Percentiles rank a stretch among this genome's conserved stretches.
Evolutionary conservation across 2,113 vertebrate genomes (phyloP).

Genomic region (Heterotilapia buettikoferi): DNA sequence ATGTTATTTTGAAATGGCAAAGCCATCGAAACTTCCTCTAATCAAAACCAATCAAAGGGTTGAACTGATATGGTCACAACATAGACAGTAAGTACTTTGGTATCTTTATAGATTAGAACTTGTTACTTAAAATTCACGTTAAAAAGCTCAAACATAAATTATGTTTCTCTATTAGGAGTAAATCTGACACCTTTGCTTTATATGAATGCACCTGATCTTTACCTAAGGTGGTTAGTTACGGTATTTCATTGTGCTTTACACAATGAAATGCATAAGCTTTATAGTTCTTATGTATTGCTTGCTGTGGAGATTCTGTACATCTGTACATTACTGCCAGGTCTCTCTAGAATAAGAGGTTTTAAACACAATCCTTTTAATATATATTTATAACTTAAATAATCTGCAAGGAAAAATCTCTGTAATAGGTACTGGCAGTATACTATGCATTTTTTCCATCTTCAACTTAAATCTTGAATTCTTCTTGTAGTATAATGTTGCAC

Average conservation of each 20-base stretch:
- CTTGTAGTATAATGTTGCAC: background rate
- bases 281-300: background rate
- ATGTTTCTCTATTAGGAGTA: background rate
- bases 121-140: background rate
- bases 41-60: background rate
- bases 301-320: background rate
- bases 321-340: background rate
- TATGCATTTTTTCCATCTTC: background rate
- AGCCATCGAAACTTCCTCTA: background rate
- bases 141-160: background rate
- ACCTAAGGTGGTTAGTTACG: background rate
- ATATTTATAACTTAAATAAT: background rate
- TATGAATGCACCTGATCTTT: background rate
- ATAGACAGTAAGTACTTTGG: background rate
- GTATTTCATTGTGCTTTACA: background rate
- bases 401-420: background rate
- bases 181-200: background rate
- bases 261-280: background rate
- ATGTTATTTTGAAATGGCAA: background rate
- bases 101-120: background rate
- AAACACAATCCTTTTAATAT: background rate
- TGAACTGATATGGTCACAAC: background rate
- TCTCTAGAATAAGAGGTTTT: background rate
- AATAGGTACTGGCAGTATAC: background rate
- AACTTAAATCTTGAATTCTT: background rate